A percentile compares a stretch with the other conserved stretches of the same genome.
Conservation (phyloP, 1,140 invertebrate species). For the Melanaphis sacchari region DNA sequence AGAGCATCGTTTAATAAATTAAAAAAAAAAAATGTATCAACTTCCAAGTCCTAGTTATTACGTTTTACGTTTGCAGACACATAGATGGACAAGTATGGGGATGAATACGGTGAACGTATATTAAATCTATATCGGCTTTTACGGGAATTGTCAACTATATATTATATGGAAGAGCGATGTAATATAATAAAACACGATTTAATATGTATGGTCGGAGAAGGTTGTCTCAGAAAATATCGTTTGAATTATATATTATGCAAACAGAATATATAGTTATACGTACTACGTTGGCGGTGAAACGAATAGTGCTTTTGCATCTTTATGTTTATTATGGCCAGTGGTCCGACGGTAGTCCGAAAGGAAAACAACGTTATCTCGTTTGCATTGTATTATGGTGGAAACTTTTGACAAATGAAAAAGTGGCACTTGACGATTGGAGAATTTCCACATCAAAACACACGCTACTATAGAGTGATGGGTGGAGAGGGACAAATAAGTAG, state of each 20-base stretch:
- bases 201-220: neutral
- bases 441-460: conserved; percentile 32
- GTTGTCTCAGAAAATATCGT: neutral
- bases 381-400: conserved; percentile 49
- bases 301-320: neutral
- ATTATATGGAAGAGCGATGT: neutral
- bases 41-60: no score
- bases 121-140: neutral
- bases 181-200: neutral
- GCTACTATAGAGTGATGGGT: neutral
- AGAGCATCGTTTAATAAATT: no score
- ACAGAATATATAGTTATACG: neutral
- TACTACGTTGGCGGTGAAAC: neutral
- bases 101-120: neutral
- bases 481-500: neutral
- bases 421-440: conserved; percentile 53
- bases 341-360: conserved; percentile 11
- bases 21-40: no score
- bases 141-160: neutral
- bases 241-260: neutral
- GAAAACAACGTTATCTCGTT: conserved; percentile 56
- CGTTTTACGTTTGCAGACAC: no score
- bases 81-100: neutral
- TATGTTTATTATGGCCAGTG: neutral
- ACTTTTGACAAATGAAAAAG: conserved; percentile 53